phyloP scores from a whole-genome alignment of 2,888 invertebrate genomes.

The Nymphalis c-album region DNA sequence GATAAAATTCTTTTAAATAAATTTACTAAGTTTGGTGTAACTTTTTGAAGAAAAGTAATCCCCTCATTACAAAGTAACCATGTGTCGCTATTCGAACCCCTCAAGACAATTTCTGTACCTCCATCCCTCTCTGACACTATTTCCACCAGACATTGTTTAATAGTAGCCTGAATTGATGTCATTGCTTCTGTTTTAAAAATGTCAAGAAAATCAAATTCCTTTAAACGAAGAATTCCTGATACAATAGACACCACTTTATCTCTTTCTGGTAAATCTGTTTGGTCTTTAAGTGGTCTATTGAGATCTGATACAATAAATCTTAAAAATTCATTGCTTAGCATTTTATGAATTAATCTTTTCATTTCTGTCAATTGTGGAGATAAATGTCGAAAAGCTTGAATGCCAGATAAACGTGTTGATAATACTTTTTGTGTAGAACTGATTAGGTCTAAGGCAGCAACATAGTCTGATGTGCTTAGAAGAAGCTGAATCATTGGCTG shows the following conservation, averaged over 20 bases:
- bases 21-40: constrained; percentile 84
- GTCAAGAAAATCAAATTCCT: constrained; percentile 93
- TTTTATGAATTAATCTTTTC: constrained; percentile 96
- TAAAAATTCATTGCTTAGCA: constrained; percentile 97
- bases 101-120: constrained; percentile 69
- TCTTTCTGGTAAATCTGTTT: constrained; percentile 85
- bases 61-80: constrained; percentile 85
- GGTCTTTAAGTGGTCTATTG: constrained; percentile 86
- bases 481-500: constrained; percentile 98
- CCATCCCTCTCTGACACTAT: constrained; percentile 75
- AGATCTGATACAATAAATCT: constrained; percentile 95
- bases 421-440: constrained; percentile 97
- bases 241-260: constrained; percentile 94
- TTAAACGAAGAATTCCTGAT: constrained; percentile 93
- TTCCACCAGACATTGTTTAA: constrained; percentile 94
- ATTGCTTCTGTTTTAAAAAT: constrained; percentile 93
- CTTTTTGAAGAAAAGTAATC: constrained; percentile 84
- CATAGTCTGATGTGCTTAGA: constrained; percentile 97
- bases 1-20: constrained; percentile 88
- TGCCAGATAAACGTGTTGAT: constrained; percentile 92
- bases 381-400: constrained; percentile 97
- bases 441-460: constrained; percentile 97
- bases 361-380: constrained; percentile 97
- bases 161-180: constrained; percentile 91
- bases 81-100: constrained; percentile 71